phyloP scores from a whole-genome alignment of 2,113 vertebrate genomes.

The Uria lomvia region DNA sequence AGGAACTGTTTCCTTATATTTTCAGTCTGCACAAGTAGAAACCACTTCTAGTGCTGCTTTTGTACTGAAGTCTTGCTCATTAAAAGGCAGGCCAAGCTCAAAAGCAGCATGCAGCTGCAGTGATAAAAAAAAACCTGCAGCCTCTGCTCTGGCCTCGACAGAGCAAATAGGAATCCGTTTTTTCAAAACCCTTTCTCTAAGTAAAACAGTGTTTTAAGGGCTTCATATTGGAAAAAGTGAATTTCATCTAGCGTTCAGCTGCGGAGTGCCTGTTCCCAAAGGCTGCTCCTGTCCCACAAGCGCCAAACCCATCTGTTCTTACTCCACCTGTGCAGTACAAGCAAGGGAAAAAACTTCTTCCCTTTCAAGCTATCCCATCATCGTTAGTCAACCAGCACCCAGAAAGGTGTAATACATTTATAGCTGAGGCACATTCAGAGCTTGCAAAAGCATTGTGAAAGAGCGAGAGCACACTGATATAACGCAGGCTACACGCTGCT shows the following conservation, averaged over 20 bases:
- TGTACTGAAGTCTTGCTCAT: not conserved
- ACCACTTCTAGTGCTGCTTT: not conserved
- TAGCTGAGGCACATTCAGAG: not conserved
- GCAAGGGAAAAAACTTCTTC: not conserved
- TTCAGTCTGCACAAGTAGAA: not conserved
- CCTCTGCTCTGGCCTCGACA: not conserved
- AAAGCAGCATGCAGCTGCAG: not conserved
- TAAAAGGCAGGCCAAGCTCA: not conserved
- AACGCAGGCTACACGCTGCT: not conserved
- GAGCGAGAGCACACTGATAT: not conserved
- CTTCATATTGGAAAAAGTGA: not conserved
- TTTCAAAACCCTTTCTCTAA: not conserved
- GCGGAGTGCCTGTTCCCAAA: not conserved
- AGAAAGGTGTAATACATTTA: not conserved
- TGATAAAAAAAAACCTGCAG: not conserved
- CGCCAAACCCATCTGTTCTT: not conserved
- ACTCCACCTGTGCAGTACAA: rapidly evolving
- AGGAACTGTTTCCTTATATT: not conserved
- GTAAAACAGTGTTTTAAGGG: not conserved
- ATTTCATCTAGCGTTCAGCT: not conserved
- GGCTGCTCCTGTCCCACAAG: not conserved
- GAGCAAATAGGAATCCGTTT: not conserved
- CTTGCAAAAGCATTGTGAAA: not conserved
- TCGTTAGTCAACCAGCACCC: not conserved
- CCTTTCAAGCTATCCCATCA: not conserved